Conservation (phyloP, 2,113 vertebrate genomes). For the Phylloscopus trochilus region DNA sequence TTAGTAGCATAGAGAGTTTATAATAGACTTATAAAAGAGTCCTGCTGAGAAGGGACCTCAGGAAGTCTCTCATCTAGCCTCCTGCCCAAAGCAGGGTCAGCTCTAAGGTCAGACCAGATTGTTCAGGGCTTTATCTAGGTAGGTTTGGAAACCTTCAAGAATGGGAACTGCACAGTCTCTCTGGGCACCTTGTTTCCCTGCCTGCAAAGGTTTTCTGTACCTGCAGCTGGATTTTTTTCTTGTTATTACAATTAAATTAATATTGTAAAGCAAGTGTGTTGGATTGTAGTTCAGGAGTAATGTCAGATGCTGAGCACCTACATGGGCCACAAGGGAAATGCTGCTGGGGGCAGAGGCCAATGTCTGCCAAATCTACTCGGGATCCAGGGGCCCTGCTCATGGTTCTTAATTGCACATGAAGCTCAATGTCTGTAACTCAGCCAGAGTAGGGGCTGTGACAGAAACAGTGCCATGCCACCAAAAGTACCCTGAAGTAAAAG, state of each 20-base stretch:
- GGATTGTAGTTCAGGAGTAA: not conserved
- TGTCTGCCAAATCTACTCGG: not conserved
- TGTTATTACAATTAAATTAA: not conserved
- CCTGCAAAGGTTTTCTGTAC: not conserved
- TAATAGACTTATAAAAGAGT: not conserved
- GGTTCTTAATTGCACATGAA: not conserved
- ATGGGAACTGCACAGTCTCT: not conserved
- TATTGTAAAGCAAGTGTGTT: not conserved
- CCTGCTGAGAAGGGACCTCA: not conserved
- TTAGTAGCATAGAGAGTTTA: not conserved
- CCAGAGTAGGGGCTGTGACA: not conserved
- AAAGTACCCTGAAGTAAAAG: not conserved
- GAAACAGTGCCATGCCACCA: not conserved
- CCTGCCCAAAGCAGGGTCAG: too few species aligned
- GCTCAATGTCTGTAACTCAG: not conserved
- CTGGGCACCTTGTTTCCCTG: not conserved
- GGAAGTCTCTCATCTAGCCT: not conserved
- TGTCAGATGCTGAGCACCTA: not conserved
- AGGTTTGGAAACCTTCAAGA: not conserved
- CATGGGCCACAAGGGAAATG: not conserved
- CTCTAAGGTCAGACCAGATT: not conserved
- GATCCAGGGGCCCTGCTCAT: not conserved
- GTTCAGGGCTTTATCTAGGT: not conserved
- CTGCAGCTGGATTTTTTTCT: not conserved
- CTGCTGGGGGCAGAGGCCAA: not conserved